Evolutionary conservation across 2,113 vertebrate genomes (phyloP), one percentile per base, ranked within the genome.

Genomic region (Seriola dumerili): DNA sequence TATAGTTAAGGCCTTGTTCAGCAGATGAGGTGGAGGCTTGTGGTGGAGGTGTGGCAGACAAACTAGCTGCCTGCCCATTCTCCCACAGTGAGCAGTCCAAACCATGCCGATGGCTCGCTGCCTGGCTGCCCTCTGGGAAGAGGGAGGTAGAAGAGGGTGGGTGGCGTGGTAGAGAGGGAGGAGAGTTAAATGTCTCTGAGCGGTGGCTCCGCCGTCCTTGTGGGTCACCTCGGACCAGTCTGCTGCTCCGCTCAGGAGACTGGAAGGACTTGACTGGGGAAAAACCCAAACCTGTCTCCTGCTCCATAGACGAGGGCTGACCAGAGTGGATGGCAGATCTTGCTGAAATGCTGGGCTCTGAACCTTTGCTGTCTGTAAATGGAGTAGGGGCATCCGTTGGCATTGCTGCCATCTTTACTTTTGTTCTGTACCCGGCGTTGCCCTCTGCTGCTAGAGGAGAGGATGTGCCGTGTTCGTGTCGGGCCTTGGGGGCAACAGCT

Each of bases 1-100:
- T 94, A 44, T 97, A 97, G 89, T 96, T 97, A 88, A 97, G 95
- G 87, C 94, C 96, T 74, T 92, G 92, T 93, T 95, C 94, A 55
- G 92, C 79, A 42, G 93, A 88, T 70, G 91, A 91, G 90, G 92
- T 87, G 80, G 93, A 92, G 84, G 89, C 89, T 89, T 93, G 94
- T 48, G 77, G 90, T 73, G 90, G 80, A 80, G 93, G 84, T 64
- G 92, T 68, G 81, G 86, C 90, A 78, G 91, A 70, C 46, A 86
- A 80, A 89, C 81, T 61, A 19, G 84, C 63, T 36, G 81, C 79
- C 80, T 90, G 91, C 42, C 88, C 88, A 68, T 67, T 92, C 65
- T 93, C 90, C 95, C 95, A 95, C 52, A 78, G 84, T 11, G 92
- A 90, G 83, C 87, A 80, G 79, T 96, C 95, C 81, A 93, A 84